Evolutionary conservation across 2,113 vertebrate genomes (phyloP).

Genomic region (Gopherus flavomarginatus): DNA sequence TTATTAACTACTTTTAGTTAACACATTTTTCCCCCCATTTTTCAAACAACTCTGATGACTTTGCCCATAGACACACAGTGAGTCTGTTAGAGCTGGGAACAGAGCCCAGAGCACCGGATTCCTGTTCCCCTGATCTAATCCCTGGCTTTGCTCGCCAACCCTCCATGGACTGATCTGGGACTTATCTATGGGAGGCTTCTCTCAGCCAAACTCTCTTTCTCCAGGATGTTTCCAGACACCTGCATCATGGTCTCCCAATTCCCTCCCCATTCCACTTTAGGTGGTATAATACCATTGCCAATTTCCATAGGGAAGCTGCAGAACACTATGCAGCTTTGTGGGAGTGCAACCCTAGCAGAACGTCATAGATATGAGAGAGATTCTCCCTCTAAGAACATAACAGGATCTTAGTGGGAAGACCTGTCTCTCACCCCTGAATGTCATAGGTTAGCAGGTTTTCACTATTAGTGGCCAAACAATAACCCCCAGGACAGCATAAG

Average conservation of each 20-base stretch:
- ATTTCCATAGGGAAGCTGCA: not conserved
- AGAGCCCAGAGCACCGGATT: not conserved
- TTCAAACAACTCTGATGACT: not conserved
- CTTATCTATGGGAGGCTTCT: not conserved
- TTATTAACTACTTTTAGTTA: not conserved
- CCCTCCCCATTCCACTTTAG: not conserved
- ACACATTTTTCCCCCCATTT: not conserved
- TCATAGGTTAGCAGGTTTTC: not conserved
- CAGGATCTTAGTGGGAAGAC: not conserved
- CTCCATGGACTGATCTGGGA: not conserved
- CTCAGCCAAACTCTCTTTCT: not conserved
- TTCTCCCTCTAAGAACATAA: not conserved
- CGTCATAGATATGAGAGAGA: not conserved
- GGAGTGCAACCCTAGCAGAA: not conserved
- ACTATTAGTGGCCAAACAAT: not conserved
- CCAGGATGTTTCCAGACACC: not conserved
- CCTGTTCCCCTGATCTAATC: not conserved
- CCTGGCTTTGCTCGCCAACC: not conserved
- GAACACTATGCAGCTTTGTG: not conserved
- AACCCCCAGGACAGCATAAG: not conserved
- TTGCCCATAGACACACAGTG: not conserved
- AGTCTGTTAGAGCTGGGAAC: not conserved
- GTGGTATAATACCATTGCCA: not conserved
- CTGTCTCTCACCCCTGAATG: not conserved
- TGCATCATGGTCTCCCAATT: not conserved